phyloP scores from a whole-genome alignment of 2,113 vertebrate genomes.

The Sterrhoptilus dennistouni region DNA sequence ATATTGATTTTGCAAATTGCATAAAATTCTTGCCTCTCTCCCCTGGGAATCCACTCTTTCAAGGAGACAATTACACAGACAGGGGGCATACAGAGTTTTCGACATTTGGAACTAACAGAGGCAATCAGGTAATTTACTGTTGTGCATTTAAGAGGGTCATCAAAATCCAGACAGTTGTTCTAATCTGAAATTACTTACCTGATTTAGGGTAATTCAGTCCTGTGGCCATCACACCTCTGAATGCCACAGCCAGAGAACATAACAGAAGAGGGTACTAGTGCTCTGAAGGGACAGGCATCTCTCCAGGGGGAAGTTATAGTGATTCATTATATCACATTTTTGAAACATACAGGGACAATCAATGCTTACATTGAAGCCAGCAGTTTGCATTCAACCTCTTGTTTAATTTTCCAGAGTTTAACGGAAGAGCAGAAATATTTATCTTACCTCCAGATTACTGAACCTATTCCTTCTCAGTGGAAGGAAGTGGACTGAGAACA shows the following conservation, averaged over 20 bases:
- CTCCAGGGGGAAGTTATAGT: background rate
- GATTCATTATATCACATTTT: background rate
- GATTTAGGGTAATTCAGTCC: background rate
- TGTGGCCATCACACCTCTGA: background rate
- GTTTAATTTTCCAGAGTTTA: background rate
- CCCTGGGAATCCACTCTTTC: background rate
- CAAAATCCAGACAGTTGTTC: background rate
- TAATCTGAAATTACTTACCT: background rate
- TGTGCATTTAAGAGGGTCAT: no score
- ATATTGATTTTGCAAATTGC: background rate
- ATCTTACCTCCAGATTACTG: background rate
- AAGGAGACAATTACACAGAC: background rate
- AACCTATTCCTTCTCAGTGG: background rate
- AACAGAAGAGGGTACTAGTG: background rate
- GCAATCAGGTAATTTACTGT: background rate
- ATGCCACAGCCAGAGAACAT: background rate
- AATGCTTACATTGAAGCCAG: background rate
- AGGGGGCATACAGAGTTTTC: background rate
- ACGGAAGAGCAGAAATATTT: background rate
- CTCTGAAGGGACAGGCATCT: background rate
- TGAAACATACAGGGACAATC: background rate
- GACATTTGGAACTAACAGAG: background rate
- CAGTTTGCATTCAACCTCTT: background rate
- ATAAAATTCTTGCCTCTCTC: background rate
- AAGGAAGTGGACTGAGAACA: background rate